Evolutionary conservation across 2,888 invertebrate species (phyloP), one percentile per base, ranked within the genome.

Genomic region (Gonocerus acuteangulatus): DNA sequence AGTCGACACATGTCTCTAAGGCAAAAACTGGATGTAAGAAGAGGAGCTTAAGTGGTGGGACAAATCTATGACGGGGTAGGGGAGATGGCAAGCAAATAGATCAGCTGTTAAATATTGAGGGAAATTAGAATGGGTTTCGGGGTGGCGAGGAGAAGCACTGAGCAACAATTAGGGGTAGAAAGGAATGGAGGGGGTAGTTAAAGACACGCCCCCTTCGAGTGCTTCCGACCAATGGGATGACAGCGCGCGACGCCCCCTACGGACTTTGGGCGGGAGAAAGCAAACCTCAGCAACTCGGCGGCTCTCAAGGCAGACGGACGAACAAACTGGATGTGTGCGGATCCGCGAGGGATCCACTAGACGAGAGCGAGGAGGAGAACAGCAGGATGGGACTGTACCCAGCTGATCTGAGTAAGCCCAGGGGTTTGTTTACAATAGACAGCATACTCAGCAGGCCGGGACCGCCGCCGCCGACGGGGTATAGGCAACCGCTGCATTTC

Each of bases 391-490:
- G 57, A 13, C 57, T 57, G 6, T 57, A 57, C 47, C 57, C 48
- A 4, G 48, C 62, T 2, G 62, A 57, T 11, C 34, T 57, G 11
- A 42, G 27, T 34, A 47, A 51, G 34, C 51, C 59, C 36, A 51
- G 63, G 11, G 65, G 64, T 3, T 58, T 89, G 65, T 90, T 90
- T 74, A 90, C 89, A 69, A 90, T 90, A 71, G 90, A 90, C 75
- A 89, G 89, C 76, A 89, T 90, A 70, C 77, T 90, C 73, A 88
- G 88, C 56, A 87, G 89, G 60, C 67, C 57, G 61, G 88, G 88
- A 49, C 87, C 88, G 57, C 66, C 48, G 62, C 64, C 64, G 9
- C 52, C 39, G 13, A 48, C 74, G 75, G 51, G 70, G 73, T 9
- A 69, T 75, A 52, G 78, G 79, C 79, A 78, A 72, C 79, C 80